A percentile compares a stretch with the other conserved stretches of the same genome.
Evolutionary conservation across 2,888 invertebrate genomes (phyloP).

Genomic region (Deilephila elpenor): DNA sequence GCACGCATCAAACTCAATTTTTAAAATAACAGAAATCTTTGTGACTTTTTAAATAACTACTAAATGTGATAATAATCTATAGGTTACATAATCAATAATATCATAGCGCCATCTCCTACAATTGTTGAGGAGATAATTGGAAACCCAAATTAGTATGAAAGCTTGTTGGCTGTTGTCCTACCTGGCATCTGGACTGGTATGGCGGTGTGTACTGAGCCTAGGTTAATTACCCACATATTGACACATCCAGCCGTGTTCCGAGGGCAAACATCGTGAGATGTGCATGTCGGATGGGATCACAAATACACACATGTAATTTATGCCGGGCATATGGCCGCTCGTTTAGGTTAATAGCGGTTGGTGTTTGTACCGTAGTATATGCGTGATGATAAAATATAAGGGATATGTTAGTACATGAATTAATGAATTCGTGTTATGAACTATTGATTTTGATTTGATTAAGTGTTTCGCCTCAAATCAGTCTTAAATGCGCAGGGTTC

Average conservation of each 20-base stretch:
- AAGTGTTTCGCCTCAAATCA: too few species aligned
- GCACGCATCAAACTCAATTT: background rate
- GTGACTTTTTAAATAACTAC: too few species aligned
- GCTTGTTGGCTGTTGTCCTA: background rate
- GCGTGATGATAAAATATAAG: too few species aligned
- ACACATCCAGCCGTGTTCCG: background rate
- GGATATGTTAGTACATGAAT: too few species aligned
- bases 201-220: background rate
- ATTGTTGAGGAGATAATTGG: background rate
- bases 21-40: background rate
- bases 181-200: background rate
- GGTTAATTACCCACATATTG: conserved; percentile 12
- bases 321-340: background rate
- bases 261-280: conserved; percentile 3
- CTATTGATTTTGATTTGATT: too few species aligned
- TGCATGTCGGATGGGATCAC: conserved; percentile 5
- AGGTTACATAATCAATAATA: too few species aligned
- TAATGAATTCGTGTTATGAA: too few species aligned
- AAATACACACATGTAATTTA: conserved; percentile 1
- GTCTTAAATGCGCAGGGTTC: too few species aligned
- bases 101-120: background rate
- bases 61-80: too few species aligned
- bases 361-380: background rate
- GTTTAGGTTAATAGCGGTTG: background rate
- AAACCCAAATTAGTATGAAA: background rate